These are phyloP conservation scores for Apocheima hispidaria DNA, from an alignment of 2,888 invertebrate species.

Conservation along the genomic window DNA sequence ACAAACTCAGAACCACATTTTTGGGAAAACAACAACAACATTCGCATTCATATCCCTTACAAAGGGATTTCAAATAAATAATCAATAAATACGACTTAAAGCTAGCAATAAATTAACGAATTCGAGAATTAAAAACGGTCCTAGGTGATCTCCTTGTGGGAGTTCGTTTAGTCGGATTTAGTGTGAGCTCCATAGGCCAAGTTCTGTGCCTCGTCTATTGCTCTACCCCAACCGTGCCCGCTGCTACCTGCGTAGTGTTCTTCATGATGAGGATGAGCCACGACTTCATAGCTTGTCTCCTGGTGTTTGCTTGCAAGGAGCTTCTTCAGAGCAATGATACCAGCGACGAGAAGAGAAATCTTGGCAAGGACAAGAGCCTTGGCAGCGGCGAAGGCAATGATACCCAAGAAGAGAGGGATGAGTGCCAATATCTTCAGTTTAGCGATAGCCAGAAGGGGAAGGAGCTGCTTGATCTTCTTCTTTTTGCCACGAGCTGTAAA, in stretches of 20 bases:
- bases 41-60: slow-evolving; percentile 62
- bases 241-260: slow-evolving; percentile 81
- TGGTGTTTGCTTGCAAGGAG: slow-evolving; percentile 89
- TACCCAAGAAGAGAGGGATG: slow-evolving; percentile 90
- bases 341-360: slow-evolving; percentile 91
- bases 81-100: slow-evolving; percentile 75
- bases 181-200: slow-evolving; percentile 87
- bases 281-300: slow-evolving; percentile 91
- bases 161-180: slow-evolving; percentile 67
- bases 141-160: slow-evolving; percentile 54
- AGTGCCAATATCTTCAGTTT: slow-evolving; percentile 92
- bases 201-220: slow-evolving; percentile 83
- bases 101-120: slow-evolving; percentile 70
- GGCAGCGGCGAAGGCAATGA: slow-evolving; percentile 92
- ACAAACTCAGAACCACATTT: slow-evolving; percentile 79
- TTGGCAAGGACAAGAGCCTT: slow-evolving; percentile 94
- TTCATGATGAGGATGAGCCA: slow-evolving; percentile 88
- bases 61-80: slow-evolving; percentile 73
- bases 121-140: slow-evolving; percentile 52
- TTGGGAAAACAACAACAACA: slow-evolving; percentile 77
- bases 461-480: slow-evolving; percentile 91
- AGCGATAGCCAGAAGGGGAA: slow-evolving; percentile 91
- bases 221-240: slow-evolving; percentile 89
- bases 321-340: slow-evolving; percentile 89
- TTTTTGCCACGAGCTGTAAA: slow-evolving; percentile 91